phyloP scores from a whole-genome alignment of 2,797 vertebrate species.

The Coccyzus lansbergi region DNA sequence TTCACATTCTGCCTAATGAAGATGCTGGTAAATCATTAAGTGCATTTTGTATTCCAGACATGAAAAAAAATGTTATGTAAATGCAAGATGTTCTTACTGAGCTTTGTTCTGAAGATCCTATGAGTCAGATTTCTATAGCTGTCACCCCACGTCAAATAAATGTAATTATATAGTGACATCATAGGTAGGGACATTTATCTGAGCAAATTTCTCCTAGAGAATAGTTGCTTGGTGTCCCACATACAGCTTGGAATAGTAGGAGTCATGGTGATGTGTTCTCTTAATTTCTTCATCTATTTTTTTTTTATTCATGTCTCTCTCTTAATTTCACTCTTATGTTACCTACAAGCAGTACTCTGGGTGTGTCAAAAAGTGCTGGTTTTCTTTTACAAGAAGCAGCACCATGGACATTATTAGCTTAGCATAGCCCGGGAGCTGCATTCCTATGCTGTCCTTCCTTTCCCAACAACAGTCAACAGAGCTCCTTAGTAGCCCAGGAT shows the following conservation, averaged over 20 bases:
- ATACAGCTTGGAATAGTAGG: neutral
- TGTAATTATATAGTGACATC: neutral
- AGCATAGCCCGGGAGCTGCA: neutral
- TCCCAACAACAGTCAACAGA: neutral
- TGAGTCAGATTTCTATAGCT: constrained; percentile 7
- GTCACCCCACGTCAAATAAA: neutral
- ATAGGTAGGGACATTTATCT: neutral
- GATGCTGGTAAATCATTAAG: neutral
- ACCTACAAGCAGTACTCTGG: neutral
- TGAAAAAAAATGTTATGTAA: neutral
- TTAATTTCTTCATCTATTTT: neutral
- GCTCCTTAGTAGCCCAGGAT: neutral
- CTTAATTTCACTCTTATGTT: neutral
- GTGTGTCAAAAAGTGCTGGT: neutral
- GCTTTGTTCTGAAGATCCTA: constrained; percentile 8
- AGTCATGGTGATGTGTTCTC: neutral
- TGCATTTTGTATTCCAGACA: neutral
- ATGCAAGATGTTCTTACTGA: neutral
- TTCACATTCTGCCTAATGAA: constrained; percentile 12
- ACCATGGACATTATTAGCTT: neutral
- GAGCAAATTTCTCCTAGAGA: neutral
- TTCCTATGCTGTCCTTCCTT: neutral
- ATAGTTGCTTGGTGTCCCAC: neutral
- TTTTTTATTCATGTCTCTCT: neutral
- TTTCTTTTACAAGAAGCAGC: rapidly evolving